These are phyloP conservation scores for Choloepus didactylus DNA, from an alignment of 2,797 vertebrate genomes.

Conservation along the genomic window DNA sequence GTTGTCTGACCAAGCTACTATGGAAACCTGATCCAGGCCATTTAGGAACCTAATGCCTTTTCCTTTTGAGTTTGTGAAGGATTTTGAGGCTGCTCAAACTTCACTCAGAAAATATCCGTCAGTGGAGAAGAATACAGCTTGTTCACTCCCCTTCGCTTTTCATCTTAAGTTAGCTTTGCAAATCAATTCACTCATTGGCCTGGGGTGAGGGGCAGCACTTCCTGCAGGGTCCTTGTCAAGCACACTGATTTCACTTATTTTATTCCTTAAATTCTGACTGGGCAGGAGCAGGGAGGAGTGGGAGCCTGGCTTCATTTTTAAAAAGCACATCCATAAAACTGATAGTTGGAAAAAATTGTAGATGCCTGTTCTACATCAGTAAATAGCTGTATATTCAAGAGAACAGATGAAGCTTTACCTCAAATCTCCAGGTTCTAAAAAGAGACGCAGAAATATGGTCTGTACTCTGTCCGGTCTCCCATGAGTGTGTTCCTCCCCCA, in stretches of 20 bases:
- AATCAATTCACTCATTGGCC: constrained; percentile 64
- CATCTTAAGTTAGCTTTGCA: constrained; percentile 78
- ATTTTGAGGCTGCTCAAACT: constrained; percentile 71
- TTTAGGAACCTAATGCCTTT: constrained; percentile 76
- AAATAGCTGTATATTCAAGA: not conserved
- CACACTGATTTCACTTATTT: constrained; percentile 12
- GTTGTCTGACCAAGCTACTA: constrained; percentile 83
- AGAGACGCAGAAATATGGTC: not conserved
- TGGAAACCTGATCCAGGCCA: constrained; percentile 81
- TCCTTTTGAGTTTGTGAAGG: constrained; percentile 77
- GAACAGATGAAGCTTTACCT: constrained; percentile 39
- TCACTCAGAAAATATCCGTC: constrained; percentile 76
- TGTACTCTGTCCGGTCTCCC: not conserved
- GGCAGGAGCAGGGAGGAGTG: not conserved
- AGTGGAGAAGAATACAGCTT: constrained; percentile 67
- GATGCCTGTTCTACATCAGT: not conserved
- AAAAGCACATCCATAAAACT: not conserved
- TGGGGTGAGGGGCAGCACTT: not conserved
- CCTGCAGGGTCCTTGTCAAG: not conserved
- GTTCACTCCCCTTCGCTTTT: constrained; percentile 70
- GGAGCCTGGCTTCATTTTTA: not conserved
- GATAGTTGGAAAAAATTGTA: not conserved
- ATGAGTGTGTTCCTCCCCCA: not conserved
- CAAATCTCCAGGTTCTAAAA: constrained; percentile 41
- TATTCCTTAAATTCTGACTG: constrained; percentile 33